Evolutionary conservation across 2,113 vertebrate genomes (phyloP), one percentile per base, ranked within the genome.

Genomic region (Canis aureus): DNA sequence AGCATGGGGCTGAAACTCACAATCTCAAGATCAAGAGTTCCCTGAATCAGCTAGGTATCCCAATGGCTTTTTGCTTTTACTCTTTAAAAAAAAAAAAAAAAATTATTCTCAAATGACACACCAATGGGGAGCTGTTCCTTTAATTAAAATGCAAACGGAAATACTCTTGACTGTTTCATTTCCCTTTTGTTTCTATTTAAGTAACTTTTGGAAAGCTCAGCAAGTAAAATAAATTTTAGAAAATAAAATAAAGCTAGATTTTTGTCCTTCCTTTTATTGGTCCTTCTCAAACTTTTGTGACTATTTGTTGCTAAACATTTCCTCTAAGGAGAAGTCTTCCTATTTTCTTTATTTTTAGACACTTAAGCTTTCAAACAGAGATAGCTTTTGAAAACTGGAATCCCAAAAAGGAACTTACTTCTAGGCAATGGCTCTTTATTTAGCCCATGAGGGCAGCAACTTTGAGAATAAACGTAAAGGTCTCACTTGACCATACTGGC

Each of bases 261-360:
- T 92, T 87, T 87, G 53, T 91, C 32, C 81, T 93, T 93, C 51
- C 73, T 97, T 96, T 95, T 84, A 53, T 71, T 49, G 11, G 35
- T 96, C 78, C 74, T 67, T 95, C 91, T 97, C 43, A 83, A 53
- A 93, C 2, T 73, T 83, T 59, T 51, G 43, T 83, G 89, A 86
- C 23, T 85, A 67, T 53, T 53, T 93, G 71, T 95, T 93, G 66
- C 38, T 95, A 82, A 96, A 95, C 55, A 43, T 89, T 97, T 94
- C 93, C 84, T 91, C 76, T 55, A 69, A 93, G 88, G 60, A 95
- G 49, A 95, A 89, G 49, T 95, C 76, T 97, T 98, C 62, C 55
- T 78, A 89, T 95, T 97, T 96, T 95, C 49, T 79, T 91, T 97
- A 81, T 96, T 97, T 97, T 96, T 89, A 91, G 96, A 95, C 93